These are phyloP conservation scores for Sebastes aleutianus DNA, from an alignment of 2,797 vertebrate genomes.

Conservation along the genomic window DNA sequence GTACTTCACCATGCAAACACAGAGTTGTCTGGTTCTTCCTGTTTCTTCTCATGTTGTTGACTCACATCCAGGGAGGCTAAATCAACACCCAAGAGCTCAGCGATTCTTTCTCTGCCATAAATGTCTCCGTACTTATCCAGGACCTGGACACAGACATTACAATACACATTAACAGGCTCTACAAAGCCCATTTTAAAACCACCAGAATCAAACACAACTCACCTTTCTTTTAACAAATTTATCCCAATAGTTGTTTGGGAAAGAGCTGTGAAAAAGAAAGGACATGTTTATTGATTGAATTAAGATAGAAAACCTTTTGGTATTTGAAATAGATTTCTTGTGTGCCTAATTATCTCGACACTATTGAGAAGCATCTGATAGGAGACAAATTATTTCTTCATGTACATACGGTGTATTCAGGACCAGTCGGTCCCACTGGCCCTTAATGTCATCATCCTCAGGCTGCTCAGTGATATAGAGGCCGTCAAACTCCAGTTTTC, in stretches of 20 bases:
- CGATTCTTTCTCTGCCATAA: conserved; percentile 92
- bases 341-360: background rate
- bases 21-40: conserved; percentile 85
- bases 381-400: background rate
- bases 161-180: background rate
- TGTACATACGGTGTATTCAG: conserved; percentile 90
- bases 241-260: conserved; percentile 97
- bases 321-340: background rate
- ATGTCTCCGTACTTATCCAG: conserved; percentile 96
- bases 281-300: background rate
- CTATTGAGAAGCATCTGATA: background rate
- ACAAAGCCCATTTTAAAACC: background rate
- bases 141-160: conserved; percentile 77
- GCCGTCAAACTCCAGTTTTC: conserved; percentile 94
- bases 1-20: conserved; percentile 85
- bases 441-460: conserved; percentile 93
- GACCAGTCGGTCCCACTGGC: conserved; percentile 94
- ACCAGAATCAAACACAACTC: conserved; percentile 35
- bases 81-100: conserved; percentile 92
- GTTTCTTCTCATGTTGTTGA: conserved; percentile 89
- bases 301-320: background rate
- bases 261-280: conserved; percentile 81
- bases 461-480: conserved; percentile 96
- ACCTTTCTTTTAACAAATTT: conserved; percentile 98
- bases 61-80: conserved; percentile 91